Evolutionary conservation across 2,113 vertebrate genomes (phyloP).

Genomic region (Antechinus stuartii): DNA sequence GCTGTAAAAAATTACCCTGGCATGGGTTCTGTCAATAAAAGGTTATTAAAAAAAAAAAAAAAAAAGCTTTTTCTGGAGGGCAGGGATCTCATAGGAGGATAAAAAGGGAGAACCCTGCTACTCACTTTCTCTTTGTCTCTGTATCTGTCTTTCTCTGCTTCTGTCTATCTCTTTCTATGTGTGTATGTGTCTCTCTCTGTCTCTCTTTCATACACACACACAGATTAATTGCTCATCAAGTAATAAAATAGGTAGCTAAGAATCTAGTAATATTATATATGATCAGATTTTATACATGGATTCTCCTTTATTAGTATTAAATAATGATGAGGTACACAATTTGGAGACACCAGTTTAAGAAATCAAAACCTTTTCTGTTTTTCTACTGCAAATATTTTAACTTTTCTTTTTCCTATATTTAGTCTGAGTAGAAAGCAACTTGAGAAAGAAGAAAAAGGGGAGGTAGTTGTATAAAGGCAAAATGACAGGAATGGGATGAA

Average conservation of each 20-base stretch:
- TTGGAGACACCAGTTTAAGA: not conserved
- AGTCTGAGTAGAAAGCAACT: conserved; percentile 54
- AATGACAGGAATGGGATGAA: conserved; percentile 68
- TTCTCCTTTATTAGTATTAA: not conserved
- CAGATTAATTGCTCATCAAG: not conserved
- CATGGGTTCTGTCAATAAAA: too few relatives aligned
- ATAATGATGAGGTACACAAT: not conserved
- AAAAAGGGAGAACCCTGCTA: too few relatives aligned
- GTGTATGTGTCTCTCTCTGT: too few relatives aligned
- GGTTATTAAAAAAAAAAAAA: too few relatives aligned
- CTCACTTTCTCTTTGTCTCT: too few relatives aligned
- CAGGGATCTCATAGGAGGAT: too few relatives aligned
- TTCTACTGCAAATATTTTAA: not conserved
- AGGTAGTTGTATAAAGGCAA: conserved; percentile 29
- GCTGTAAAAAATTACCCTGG: too few relatives aligned
- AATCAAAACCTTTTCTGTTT: not conserved
- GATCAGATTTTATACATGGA: not conserved
- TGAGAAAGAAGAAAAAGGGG: not conserved
- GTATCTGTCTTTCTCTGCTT: too few relatives aligned
- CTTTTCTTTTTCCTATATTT: conserved; percentile 4
- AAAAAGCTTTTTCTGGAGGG: not conserved
- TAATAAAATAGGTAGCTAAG: not conserved
- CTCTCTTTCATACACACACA: too few relatives aligned
- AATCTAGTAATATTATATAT: not conserved
- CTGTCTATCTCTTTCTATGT: too few relatives aligned